Conservation (phyloP, 2,797 vertebrate genomes). For the Petrocephalus schoutedeni region DNA sequence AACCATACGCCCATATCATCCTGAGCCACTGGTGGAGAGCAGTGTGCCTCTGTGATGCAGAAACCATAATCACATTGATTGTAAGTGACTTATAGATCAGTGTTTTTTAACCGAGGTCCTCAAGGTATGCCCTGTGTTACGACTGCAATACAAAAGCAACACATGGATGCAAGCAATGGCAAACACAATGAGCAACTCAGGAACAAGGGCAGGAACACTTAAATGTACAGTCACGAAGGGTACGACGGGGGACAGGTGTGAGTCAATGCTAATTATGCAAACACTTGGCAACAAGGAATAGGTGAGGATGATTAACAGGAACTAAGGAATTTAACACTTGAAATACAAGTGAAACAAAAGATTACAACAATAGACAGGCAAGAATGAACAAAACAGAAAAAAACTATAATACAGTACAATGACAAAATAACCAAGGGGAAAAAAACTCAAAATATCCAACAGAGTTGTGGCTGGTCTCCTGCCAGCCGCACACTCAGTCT, state of each 20-base stretch:
- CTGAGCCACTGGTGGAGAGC: background rate
- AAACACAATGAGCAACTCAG: too few species aligned
- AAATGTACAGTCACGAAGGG: too few species aligned
- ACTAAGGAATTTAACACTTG: too few species aligned
- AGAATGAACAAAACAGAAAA: background rate
- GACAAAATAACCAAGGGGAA: background rate
- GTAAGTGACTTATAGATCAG: background rate
- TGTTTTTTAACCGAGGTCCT: background rate
- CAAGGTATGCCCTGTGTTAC: background rate
- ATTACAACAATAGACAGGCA: background rate
- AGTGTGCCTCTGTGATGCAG: background rate
- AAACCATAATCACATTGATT: background rate
- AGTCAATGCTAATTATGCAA: too few species aligned
- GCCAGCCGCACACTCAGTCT: background rate
- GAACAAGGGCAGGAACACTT: too few species aligned
- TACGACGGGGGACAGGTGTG: too few species aligned
- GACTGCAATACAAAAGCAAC: too few species aligned
- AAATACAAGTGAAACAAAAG: too few species aligned
- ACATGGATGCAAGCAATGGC: too few species aligned
- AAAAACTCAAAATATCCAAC: background rate
- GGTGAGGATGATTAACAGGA: too few species aligned
- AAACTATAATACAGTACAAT: too few species aligned
- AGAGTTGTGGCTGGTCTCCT: background rate
- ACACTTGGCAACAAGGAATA: too few species aligned
- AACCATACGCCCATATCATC: background rate